These are phyloP conservation scores for Eristalinus sepulchralis DNA, from an alignment of 2,888 invertebrate species.

Conservation along the genomic window DNA sequence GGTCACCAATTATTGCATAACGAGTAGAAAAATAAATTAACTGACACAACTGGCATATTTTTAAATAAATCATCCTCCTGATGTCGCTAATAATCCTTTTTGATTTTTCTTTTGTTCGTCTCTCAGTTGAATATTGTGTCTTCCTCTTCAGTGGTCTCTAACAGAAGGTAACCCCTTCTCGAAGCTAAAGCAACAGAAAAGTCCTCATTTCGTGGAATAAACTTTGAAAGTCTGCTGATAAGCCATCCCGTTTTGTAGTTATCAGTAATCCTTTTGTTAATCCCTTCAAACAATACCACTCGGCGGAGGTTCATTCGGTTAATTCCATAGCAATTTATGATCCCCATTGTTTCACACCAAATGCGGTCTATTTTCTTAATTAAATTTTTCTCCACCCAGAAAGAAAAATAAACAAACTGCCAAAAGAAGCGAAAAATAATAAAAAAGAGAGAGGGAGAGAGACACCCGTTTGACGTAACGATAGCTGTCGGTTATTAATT, in stretches of 20 bases:
- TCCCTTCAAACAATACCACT: conserved; percentile 2
- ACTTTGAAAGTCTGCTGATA: not conserved
- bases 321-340: not conserved
- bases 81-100: not conserved
- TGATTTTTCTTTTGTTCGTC: not conserved
- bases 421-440: not conserved
- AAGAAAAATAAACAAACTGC: not conserved
- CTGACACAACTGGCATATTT: not conserved
- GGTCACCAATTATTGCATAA: not conserved
- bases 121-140: not conserved
- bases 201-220: not conserved
- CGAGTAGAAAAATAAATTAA: not conserved
- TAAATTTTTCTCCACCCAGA: not conserved
- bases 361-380: not conserved
- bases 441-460: not conserved
- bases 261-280: not conserved
- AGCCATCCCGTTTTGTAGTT: not conserved
- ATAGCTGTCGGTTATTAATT: not conserved
- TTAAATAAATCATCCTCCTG: not conserved
- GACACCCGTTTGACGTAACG: not conserved
- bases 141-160: too few species aligned
- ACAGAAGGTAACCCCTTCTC: too few species aligned
- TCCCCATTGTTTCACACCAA: not conserved
- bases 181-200: not conserved
- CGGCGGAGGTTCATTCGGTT: not conserved